Evolutionary conservation across 2,113 vertebrate genomes (phyloP), one percentile per base, ranked within the genome.

Genomic region (Spermophilus dauricus): DNA sequence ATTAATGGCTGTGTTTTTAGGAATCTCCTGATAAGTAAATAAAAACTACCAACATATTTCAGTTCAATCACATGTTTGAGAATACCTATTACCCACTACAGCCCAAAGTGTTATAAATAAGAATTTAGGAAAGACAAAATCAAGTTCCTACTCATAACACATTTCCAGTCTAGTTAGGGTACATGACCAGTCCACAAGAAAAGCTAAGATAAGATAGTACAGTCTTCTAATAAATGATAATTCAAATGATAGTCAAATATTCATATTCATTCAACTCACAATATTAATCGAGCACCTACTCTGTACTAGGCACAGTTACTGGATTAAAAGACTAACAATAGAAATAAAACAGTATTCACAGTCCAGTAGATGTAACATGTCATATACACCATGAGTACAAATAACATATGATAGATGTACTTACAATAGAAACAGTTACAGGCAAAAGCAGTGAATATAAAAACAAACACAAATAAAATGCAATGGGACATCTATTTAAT

Each of bases 1-100:
- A 73, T 81, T 91, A 86, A 80, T 96, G n/a, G 95, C 80, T 97
- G 0, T 63, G 73, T 51, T 92, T 96, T 95, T 53, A 95, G n/a
- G 61, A 86, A 32, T 89, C 80, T 96, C 20, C 14, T 89, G 83
- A 89, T 80, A 48, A 89, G 48, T 45, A 95, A 93, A 91, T 90
- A 81, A 95, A 86, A 85, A 22, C n/a, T 7, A 72, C 17, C 30
- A 77, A 96, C 30, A 76, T 76, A 65, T 69, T 96, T 92, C 28
- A 51, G 32, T 95, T 96, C 69, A 89, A 42, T 85, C 42, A 78
- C 8, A 28, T 89, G 67, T 72, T 80, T 82, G 37, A n/a, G 48
- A 95, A 82, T 39, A 94, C 58, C 42, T 88, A 90, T 20, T 72
- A 48, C 3, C n/a, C 8, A 86, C 2, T 32, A 61, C 3, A n/a